Base-by-base conservation (phyloP, 2,113 vertebrate genomes). In the Eptatretus burgeri region DNA sequence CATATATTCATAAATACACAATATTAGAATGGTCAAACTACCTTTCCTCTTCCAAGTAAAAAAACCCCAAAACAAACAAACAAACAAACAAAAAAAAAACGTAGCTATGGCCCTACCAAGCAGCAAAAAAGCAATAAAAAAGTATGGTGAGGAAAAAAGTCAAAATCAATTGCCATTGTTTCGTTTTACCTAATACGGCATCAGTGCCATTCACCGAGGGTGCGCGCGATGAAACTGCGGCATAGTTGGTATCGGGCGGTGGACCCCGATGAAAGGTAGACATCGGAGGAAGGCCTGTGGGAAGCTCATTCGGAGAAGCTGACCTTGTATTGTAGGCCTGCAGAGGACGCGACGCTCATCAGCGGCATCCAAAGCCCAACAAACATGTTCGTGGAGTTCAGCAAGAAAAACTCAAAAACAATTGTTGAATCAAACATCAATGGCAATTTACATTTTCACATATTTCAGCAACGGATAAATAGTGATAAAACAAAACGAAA, bases 241-340 rank as follows among this genome's bases (percentile, higher is more conserved):
- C 56, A 20, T 60, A 60, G n/a, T n/a, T 17, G 56, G 9, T 17
- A n/a, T n/a, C n/a, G 11, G 56, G 56, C 10, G n/a, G n/a, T 20
- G 56, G n/a, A 10, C 56, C 56, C 56, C 56, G n/a, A 20, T 60
- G 56, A 13, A 60, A 60, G 56, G n/a, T 60, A 20, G n/a, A 17
- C 56, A 60, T 60, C 10, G 56, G 56, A 11, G 56, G 56, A n/a
- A 60, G 56, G 56, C n/a, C 20, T n/a, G 56, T n/a, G 56, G n/a
- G n/a, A n/a, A 10, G n/a, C n/a, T 60, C 56, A 20, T 17, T 20
- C 9, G 56, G 56, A 60, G 56, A 60, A n/a, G 20, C 56, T 11
- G 56, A 60, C n/a, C 56, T 20, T 17, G 56, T n/a, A 19, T 56
- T 18, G 7, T 18, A 56, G 53, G 53, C n/a, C 20, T 20, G 56